Percentiles rank a stretch among this genome's conserved stretches.
Conservation (phyloP, 2,888 invertebrate species). For the Drosophila meridiana region DNA sequence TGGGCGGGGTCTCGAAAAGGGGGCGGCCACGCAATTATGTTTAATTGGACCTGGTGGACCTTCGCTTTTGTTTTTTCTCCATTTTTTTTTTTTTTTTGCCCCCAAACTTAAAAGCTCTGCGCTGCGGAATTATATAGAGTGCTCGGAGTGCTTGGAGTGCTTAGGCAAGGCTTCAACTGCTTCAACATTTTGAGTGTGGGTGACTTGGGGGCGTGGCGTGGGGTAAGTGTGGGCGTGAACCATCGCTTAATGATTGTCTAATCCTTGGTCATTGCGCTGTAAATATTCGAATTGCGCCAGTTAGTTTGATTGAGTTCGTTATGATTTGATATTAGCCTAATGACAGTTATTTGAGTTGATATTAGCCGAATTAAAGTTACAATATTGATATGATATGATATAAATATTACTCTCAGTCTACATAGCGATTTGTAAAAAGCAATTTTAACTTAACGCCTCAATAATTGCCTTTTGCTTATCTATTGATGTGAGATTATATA, state of each 20-base stretch:
- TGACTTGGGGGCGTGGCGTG: background rate
- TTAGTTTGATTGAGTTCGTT: background rate
- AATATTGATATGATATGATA: too few species aligned
- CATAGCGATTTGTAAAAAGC: too few species aligned
- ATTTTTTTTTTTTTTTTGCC: conserved; percentile 11
- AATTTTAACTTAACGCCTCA: too few species aligned
- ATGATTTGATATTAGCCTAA: background rate
- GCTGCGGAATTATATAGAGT: conserved; percentile 35
- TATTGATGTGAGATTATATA: too few species aligned
- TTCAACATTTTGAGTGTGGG: background rate
- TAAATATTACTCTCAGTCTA: too few species aligned
- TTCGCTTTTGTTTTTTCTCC: conserved; percentile 30
- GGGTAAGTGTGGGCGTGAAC: conserved; percentile 11
- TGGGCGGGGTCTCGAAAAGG: conserved; percentile 33
- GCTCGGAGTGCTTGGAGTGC: conserved; percentile 25
- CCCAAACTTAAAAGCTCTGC: conserved; percentile 41
- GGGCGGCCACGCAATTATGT: conserved; percentile 66
- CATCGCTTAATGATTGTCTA: conserved; percentile 28
- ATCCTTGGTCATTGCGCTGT: conserved; percentile 7
- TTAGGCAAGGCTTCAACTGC: conserved; percentile 17
- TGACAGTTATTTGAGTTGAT: background rate
- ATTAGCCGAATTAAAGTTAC: too few species aligned
- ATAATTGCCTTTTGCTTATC: too few species aligned
- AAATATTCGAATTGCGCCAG: conserved; percentile 5
- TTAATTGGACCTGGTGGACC: conserved; percentile 75